Base-by-base conservation (phyloP, 2,797 vertebrate species). In the Tokudaia tokunoshimensis region DNA sequence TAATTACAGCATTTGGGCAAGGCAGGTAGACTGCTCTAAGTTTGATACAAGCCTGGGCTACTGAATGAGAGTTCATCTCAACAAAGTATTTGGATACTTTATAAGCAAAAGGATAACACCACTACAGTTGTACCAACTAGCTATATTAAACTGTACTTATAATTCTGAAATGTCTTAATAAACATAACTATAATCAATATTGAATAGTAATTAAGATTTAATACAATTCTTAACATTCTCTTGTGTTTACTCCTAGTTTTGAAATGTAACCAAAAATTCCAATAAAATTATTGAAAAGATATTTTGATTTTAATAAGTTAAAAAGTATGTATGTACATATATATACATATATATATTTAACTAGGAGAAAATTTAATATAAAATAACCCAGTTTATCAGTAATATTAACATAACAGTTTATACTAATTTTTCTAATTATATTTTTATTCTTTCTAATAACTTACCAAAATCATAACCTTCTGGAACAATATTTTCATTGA, bases 381-480 rank as follows among this genome's bases (percentile, higher is more conserved):
- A 34, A 97, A 94, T 34, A 47, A 86, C 37, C 7, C 41, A 94
- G 59, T 67, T 44, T 75, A 20, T 75, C 37, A 75, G 85, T 13
- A 96, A 52, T 11, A 12, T 86, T 84, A 70, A 94, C 63, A 47
- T 87, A 89, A 65, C 95, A 94, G 37, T 12, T 50, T 95, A 29
- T 79, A 79, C 0, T n/a, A 0, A 88, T 80, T 84, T 80, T 6
- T n/a, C 78, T 83, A 59, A 70, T 61, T 75, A 26, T 2, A 65
- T 29, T 94, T 91, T 95, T 91, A 94, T 82, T 72, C 94, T 93
- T 91, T 85, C 37, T 78, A 91, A 76, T 74, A 88, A 99, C 99
- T 99, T 97, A 99, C 99, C 99, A 98, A 99, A 99, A 98, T 99
- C 98, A 97, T 99, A 99, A 93, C 98, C 99, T 82, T 98, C 96